Evolutionary conservation across 2,888 invertebrate genomes (phyloP).

Genomic region (Rhogogaster chlorosoma): DNA sequence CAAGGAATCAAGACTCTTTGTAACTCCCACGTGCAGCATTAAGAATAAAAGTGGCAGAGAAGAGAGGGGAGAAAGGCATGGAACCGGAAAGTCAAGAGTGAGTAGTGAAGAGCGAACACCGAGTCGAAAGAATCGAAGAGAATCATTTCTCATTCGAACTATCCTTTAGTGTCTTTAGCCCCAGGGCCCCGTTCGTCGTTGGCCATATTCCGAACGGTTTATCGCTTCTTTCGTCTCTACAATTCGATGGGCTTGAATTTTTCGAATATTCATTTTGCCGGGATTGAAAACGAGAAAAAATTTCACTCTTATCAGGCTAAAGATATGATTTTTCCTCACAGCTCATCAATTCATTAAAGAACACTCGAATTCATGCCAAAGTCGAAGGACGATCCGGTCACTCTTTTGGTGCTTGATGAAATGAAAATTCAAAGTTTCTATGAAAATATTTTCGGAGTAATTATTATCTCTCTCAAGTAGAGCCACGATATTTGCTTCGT

Average conservation of each 20-base stretch:
- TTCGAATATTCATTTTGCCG: background rate
- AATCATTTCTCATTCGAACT: slow-evolving; percentile 22
- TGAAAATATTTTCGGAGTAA: background rate
- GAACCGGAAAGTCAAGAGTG: background rate
- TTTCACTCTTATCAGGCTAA: background rate
- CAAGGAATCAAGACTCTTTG: slow-evolving; percentile 48
- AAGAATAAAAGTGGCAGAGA: slow-evolving; percentile 11
- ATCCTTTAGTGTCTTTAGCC: background rate
- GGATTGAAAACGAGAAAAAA: background rate
- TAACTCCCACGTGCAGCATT: slow-evolving; percentile 48
- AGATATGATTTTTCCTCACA: background rate
- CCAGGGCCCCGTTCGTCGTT: slow-evolving; percentile 15
- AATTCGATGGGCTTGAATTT: background rate
- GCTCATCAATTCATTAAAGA: background rate
- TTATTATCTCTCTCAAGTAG: background rate
- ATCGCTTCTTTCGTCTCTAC: slow-evolving; percentile 16
- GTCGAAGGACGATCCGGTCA: background rate
- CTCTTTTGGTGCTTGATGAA: background rate
- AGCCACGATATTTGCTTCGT: background rate
- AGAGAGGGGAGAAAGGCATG: background rate
- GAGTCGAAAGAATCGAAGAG: background rate
- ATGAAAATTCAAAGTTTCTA: background rate
- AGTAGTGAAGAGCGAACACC: background rate
- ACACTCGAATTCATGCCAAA: background rate
- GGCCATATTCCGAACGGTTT: background rate